Evolutionary conservation across 2,888 invertebrate species (phyloP).

Genomic region (Rambutsinella grinnellia): DNA sequence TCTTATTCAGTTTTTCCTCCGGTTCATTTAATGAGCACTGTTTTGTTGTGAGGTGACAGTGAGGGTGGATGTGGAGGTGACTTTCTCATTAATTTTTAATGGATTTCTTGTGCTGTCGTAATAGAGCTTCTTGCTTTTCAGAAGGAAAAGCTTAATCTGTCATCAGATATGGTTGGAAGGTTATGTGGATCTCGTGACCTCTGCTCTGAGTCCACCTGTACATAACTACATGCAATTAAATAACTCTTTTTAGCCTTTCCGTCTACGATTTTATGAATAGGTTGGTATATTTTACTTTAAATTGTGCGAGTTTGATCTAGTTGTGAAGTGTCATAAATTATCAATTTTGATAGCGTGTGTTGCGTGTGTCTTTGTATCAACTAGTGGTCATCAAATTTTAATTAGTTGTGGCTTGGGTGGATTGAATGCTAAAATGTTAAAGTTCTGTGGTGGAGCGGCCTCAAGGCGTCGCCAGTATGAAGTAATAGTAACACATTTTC

Average conservation of each 20-base stretch:
- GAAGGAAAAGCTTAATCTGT: background rate
- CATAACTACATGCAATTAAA: too few relatives aligned
- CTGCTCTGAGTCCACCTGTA: background rate
- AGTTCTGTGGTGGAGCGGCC: constrained; percentile 57
- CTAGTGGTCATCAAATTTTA: constrained; percentile 23
- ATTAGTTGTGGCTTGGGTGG: constrained; percentile 4
- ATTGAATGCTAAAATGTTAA: constrained; percentile 60
- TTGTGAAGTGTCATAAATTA: too few relatives aligned
- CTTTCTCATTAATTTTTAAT: constrained; percentile 37
- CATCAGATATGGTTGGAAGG: background rate
- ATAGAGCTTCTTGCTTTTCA: background rate
- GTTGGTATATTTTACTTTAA: too few relatives aligned
- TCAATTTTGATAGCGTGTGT: background rate
- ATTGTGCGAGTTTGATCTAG: too few relatives aligned
- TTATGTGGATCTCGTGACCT: background rate
- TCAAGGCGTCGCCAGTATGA: constrained; percentile 60
- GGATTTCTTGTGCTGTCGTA: background rate
- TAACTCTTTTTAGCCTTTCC: too few relatives aligned
- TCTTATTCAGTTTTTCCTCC: constrained; percentile 3
- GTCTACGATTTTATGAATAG: too few relatives aligned
- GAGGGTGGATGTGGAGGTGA: background rate
- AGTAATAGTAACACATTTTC: constrained; percentile 42
- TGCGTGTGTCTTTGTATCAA: background rate
- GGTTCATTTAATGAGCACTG: constrained; percentile 12
- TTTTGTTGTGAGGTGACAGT: constrained; percentile 3